These are phyloP conservation scores for Phataginus tricuspis DNA, from an alignment of 2,797 vertebrate species.

Conservation along the genomic window DNA sequence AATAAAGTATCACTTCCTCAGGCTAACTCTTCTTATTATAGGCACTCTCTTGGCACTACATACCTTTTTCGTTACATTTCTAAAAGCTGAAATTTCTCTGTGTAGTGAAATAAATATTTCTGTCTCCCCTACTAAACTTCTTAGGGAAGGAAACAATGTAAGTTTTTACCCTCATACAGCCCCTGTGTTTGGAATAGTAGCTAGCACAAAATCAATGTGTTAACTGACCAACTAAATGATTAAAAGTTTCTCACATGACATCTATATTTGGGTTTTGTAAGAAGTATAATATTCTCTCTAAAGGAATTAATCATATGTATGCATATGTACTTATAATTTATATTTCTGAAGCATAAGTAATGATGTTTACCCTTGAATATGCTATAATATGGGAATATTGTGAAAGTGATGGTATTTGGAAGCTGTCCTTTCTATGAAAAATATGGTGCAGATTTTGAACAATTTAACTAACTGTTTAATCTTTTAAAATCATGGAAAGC, in stretches of 20 bases:
- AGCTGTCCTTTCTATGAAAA: not conserved
- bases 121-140: not conserved
- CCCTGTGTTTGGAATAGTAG: not conserved
- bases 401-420: not conserved
- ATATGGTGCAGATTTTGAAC: not conserved
- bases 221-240: conserved; percentile 38
- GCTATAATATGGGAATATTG: not conserved
- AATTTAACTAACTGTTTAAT: conserved; percentile 7
- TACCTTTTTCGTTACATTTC: conserved; percentile 24
- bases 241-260: not conserved
- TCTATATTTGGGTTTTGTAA: conserved; percentile 32
- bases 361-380: fast-evolving
- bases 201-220: conserved; percentile 14
- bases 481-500: not conserved
- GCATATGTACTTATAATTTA: not conserved
- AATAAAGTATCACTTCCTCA: conserved; percentile 13
- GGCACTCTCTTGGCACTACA: not conserved
- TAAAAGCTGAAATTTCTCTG: conserved; percentile 53
- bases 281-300: not conserved
- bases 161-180: conserved; percentile 10
- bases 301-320: not conserved
- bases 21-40: not conserved
- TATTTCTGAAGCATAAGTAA: not conserved
- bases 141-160: conserved; percentile 3
- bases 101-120: conserved; percentile 35